These are phyloP conservation scores for Heterochromis multidens DNA, from an alignment of 2,113 vertebrate species.

Conservation along the genomic window DNA sequence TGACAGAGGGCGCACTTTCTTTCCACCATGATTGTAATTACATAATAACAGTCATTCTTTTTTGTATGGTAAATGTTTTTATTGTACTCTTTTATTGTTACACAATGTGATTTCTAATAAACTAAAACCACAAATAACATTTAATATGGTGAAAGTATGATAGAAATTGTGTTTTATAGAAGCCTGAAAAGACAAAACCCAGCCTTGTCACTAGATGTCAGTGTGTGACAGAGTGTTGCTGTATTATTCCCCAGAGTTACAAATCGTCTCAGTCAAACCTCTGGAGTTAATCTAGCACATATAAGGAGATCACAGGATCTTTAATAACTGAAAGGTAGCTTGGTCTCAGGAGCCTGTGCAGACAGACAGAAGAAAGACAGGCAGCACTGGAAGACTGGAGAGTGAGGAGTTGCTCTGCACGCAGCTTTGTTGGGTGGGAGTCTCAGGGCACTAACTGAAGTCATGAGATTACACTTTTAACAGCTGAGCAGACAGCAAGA, in stretches of 20 bases:
- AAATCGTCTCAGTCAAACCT: not conserved
- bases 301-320: not conserved
- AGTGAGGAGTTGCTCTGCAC: not conserved
- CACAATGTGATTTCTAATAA: not conserved
- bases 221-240: not conserved
- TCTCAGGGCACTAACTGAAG: not conserved
- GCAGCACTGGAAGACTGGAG: not conserved
- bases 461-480: conserved; percentile 15
- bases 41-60: not conserved
- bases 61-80: not conserved
- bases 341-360: not conserved
- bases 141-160: not conserved
- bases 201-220: conserved; percentile 43
- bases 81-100: not conserved
- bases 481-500: not conserved
- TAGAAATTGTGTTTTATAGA: not conserved
- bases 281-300: not conserved
- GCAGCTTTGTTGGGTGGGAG: not conserved
- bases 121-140: not conserved
- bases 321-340: not conserved
- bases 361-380: not conserved
- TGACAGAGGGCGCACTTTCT: not conserved
- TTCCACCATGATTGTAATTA: not conserved
- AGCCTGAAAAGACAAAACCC: not conserved
- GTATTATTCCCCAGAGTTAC: not conserved